Base-by-base conservation (phyloP, 2,113 vertebrate species). In the Suncus etruscus region DNA sequence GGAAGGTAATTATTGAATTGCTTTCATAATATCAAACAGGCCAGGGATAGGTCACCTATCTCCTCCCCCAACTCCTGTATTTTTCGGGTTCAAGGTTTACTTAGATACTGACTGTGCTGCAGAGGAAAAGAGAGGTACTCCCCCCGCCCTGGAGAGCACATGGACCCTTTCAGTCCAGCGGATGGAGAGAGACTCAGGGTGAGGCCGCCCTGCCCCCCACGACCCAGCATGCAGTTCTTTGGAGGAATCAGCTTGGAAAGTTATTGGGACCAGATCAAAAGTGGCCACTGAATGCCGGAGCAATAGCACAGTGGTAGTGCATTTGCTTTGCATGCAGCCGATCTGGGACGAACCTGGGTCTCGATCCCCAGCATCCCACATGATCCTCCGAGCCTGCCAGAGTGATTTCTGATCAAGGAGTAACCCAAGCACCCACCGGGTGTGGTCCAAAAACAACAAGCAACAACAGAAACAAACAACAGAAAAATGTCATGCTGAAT, bases 11-110 rank as follows among this genome's bases (percentile, higher is more conserved):
- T 70, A 87, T 92, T 94, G 83, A 88, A 95, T 90, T 89, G 84
- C 86, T 86, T 70, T 45, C 65, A 80, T 87, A 78, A 92, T 78
- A 90, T 11, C 87, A 87, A 72, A 91, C 86, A 89, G 82, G 58
- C 66, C 77, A 63, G 39, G 4, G 1, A 45, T 14, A 14, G 81
- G 83, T 94, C 39, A 39, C 39, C 39, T 92, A 95, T 90, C 92
- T 86, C 69, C 29, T 45, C 54, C 29, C 8, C 20, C 69, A 65
- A 45, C 80, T 81, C 24, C 39, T 89, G n/a, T 48, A 27, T 94
- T 94, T 94, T 72, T 81, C 77, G 27, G 79, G 69, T 29, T 89
- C 88, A 61, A 75, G 86, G 73, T 82, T 95, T 95, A 94, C 95
- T 95, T 94, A 70, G 95, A 85, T 94, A 93, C 93, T 87, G 10